Base-by-base conservation (phyloP, 92 coral and sea anemone species). In the Actinernus sp. region DNA sequence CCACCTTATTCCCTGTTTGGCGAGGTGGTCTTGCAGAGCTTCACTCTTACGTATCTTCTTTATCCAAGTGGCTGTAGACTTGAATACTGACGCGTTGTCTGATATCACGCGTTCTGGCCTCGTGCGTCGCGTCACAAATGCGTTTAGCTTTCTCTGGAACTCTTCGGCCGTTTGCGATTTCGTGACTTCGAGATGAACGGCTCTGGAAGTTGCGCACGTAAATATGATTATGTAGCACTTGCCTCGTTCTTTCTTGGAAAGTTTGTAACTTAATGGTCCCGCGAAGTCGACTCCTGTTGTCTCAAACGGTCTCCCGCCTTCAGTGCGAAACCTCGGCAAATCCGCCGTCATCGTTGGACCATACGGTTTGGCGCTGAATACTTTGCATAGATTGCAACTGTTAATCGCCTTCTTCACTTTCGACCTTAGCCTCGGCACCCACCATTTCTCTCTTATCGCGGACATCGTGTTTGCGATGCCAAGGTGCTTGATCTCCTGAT, bases 91-190 rank as follows among this genome's bases (percentile, higher is more conserved):
- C 12, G 78, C 78, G 32, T 67, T 82, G 73, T 82, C 89, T 25
- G 83, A 83, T 12, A 76, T 38, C 3, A 66, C 59, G 36, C 40
- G 72, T 17, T 49, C 37, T 18, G 84, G 84, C 40, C 76, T 76
- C 8, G 90, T 76, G 3, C 80, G 18, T 2, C 82, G 34, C 0
- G 83, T 54, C 22, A 74, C 48, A 62, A 83, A 59, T 0, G 78
- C 67, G 19, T 33, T 74, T 21, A 74, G 50, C 33, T 82, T 73
- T 32, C 25, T 20, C 26, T 67, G 59, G 0, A 86, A 79, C 57
- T 81, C 93, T 19, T 88, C 82, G 1, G 83, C 89, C 32, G 79
- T 70, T n/a, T 82, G 93, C 0, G 86, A 48, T 61, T 82, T 88
- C 8, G 93, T 81, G 2, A 74, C 53, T 49, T 85, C 78, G 10